Evolutionary conservation across 2,113 vertebrate genomes (phyloP), one percentile per base, ranked within the genome.

Genomic region (Cyprinodon tularosa): DNA sequence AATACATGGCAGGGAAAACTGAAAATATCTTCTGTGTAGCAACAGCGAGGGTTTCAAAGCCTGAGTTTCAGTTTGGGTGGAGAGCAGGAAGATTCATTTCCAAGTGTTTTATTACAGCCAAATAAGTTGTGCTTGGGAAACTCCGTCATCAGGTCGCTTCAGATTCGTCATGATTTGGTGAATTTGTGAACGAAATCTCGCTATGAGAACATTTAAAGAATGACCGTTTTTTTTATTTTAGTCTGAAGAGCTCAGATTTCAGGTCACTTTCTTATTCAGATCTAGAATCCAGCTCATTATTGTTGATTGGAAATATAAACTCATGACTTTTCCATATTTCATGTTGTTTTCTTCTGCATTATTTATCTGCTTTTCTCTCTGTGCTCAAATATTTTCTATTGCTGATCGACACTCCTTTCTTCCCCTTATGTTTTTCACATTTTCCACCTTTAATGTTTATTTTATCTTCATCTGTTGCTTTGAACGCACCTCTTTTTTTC

Each of bases 291-390:
- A 57, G 6, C 8, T 57, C 50, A n/a, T 57, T 57, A 57, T 57
- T 14, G 29, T 50, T 14, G 15, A 15, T 53, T 20, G 15, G 6
- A 20, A 53, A 53, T 53, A 20, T 53, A 53, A 53, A 53, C 15
- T 53, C 48, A 20, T 53, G 48, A 17, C 36, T 65, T 40, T 44
- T 66, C 3, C 17, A 40, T 17, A 10, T 29, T 70, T 42, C 53
- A 53, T 38, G 47, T 57, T 80, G 4, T 78, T 77, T 36, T 68
- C 4, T 68, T 14, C 62, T 10, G 20, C 17, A 47, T 83, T 72
- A 29, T 72, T 29, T 0, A 77, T 62, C 57, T 73, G 37, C 4
- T 64, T 61, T 9, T 62, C 3, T 37, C 59, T 66, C n/a, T 71
- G 9, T 65, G 44, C 66, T 7, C 36, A 40, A 39, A 39, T 0